phyloP scores from a whole-genome alignment of 2,113 vertebrate genomes.

The Theropithecus gelada region DNA sequence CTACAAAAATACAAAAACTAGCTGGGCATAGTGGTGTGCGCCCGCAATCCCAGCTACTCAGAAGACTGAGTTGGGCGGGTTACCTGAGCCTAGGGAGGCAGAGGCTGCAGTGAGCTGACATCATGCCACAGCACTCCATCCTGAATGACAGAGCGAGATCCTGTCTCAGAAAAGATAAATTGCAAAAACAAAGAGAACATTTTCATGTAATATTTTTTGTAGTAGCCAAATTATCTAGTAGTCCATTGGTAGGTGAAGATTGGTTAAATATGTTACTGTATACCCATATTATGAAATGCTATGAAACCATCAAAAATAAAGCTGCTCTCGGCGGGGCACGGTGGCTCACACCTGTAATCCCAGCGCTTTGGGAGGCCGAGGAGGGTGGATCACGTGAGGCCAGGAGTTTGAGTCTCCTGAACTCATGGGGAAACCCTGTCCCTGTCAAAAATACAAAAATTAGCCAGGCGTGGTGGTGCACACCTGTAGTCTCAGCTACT shows the following conservation, averaged over 20 bases:
- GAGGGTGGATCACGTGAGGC: no score
- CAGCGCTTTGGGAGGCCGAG: no score
- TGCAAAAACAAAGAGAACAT: background rate
- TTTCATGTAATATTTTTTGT: background rate
- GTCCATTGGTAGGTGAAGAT: background rate
- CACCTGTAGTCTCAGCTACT: no score
- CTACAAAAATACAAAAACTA: background rate
- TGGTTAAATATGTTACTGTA: background rate
- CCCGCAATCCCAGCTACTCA: background rate
- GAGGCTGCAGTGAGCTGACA: background rate
- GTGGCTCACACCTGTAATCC: no score
- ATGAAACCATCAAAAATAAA: background rate
- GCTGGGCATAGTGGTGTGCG: background rate
- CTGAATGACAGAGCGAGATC: background rate
- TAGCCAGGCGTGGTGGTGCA: no score
- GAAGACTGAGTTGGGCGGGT: background rate
- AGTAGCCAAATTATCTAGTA: background rate
- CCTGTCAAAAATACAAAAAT: no score
- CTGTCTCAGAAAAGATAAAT: background rate
- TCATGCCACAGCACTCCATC: background rate
- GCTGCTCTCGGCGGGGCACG: fast-evolving
- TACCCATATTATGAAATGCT: background rate
- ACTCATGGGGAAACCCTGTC: no score
- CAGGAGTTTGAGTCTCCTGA: no score
- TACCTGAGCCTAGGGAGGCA: background rate